Base-by-base conservation (phyloP, 2,113 vertebrate species). In the Sceloporus undulatus region DNA sequence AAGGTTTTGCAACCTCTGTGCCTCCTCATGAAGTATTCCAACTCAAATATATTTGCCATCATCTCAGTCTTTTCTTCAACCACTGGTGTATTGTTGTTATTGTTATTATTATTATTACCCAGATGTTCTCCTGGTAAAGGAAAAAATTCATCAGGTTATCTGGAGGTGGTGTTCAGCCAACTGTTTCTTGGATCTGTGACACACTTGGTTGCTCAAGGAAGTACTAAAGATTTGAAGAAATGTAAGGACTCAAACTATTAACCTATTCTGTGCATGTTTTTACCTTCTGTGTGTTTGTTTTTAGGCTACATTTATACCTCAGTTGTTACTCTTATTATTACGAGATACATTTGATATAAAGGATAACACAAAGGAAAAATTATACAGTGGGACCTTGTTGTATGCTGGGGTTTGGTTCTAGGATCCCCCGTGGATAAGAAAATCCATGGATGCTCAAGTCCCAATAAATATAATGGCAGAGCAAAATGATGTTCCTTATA, bases 101-200 rank as follows among this genome's bases (percentile, higher is more conserved):
- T 56, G 11, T 56, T 56, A 56, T 56, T 56, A 56, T 59, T 59
- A 7, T 59, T 40, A 73, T 74, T 76, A 6, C 9, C 27, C 48
- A 78, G 74, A 56, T 14, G 2, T 78, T 84, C 70, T 84, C n/a
- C 29, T 29, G 52, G 68, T 11, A 40, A 76, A 81, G 76, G 11
- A 83, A 18, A 81, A 85, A 25, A 86, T 11, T 59, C 65, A 54
- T 1, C 65, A 19, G 85, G 21, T 84, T 65, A 89, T 42, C 59
- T 25, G 59, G 11, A 82, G 2, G 21, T 74, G 29, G 9, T 5
- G 85, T 16, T 80, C 76, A 84, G 84, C 62, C 78, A 87, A 88
- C 62, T 40, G 82, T 3, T 5, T n/a, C 66, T 9, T 59, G 66
- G 65, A 81, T 70, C 0, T 62, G 62, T 76, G 70, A 4, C 59